Percentiles rank a stretch among this genome's conserved stretches.
Evolutionary conservation across 2,797 vertebrate species (phyloP).

Genomic region (Cetoscarus ocellatus): DNA sequence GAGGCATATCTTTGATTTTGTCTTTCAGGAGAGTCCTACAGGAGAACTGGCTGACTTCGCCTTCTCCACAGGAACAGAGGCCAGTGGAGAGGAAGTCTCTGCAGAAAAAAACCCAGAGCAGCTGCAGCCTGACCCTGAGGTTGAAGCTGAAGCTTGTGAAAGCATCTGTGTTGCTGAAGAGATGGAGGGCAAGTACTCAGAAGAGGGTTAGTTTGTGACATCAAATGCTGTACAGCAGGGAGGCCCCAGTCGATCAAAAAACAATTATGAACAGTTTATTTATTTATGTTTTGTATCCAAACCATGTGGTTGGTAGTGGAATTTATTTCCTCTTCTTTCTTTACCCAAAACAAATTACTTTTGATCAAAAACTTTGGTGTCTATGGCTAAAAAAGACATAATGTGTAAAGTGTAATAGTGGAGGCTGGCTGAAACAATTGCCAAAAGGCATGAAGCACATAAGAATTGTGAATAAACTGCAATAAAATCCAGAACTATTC

Average conservation of each 20-base stretch:
- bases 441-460: too few relatives aligned
- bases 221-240: not conserved
- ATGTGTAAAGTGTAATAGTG: too few relatives aligned
- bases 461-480: too few relatives aligned
- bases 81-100: conserved; percentile 58
- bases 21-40: conserved; percentile 93
- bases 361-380: too few relatives aligned
- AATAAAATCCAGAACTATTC: too few relatives aligned
- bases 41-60: conserved; percentile 90
- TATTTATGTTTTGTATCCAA: not conserved
- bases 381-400: too few relatives aligned
- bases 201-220: conserved; percentile 81
- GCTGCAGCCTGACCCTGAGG: conserved; percentile 41
- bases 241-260: not conserved
- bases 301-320: too few relatives aligned
- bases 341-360: too few relatives aligned
- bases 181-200: conserved; percentile 67
- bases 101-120: conserved; percentile 50
- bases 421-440: too few relatives aligned
- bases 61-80: conserved; percentile 81
- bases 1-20: conserved; percentile 9
- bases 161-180: conserved; percentile 58
- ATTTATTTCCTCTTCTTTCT: too few relatives aligned
- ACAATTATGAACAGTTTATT: too few relatives aligned
- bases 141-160: conserved; percentile 58